Base-by-base conservation (phyloP, 23 tunicate species). In the Trididemnum miniatum region DNA sequence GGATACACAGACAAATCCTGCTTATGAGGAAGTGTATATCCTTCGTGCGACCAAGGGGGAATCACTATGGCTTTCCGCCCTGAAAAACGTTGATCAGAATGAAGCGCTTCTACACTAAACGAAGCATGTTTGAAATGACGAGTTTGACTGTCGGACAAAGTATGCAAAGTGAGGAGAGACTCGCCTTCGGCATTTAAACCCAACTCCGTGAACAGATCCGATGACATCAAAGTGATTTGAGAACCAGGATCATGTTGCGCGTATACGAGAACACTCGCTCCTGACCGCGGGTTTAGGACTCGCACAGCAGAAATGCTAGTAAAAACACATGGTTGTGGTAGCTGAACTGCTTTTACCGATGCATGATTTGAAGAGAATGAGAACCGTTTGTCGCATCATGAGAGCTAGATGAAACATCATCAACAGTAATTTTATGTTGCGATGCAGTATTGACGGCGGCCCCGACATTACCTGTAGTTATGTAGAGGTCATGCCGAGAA, bases 221-320 rank as follows among this genome's bases (percentile, higher is more conserved):
- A 20, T 12, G 67, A 49, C 26, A 62, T 62, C 4, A 62, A 24
- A 20, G 67, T 62, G 28, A 62, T 26, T 26, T 62, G 67, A 22
- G 67, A 62, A 3, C 67, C 67, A 12, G 26, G 26, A n/a, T 62
- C 67, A 24, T 62, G 67, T 62, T 62, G 67, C 15, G n/a, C 67
- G n/a, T 62, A 62, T 4, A 62, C 67, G 5, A 24, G 25, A 4
- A 3, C 26, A 22, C 5, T 24, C 5, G 26, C 67, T 20, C 67
- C 67, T 3, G 67, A 12, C 5, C 4, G 5, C 5, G 67, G 67
- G 29, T 62, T 62, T 24, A 18, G 3, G 5, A 62, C 67, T n/a
- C 29, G 23, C 5, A 62, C 67, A 62, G 67, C 67, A 26, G 5
- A 20, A 3, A 24, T 62, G 23, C 67, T 22, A 62, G 29, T 5